Percentiles rank a stretch among this genome's conserved stretches.
Evolutionary conservation across 2,888 invertebrate genomes (phyloP).

Genomic region (Chironomus tentans): DNA sequence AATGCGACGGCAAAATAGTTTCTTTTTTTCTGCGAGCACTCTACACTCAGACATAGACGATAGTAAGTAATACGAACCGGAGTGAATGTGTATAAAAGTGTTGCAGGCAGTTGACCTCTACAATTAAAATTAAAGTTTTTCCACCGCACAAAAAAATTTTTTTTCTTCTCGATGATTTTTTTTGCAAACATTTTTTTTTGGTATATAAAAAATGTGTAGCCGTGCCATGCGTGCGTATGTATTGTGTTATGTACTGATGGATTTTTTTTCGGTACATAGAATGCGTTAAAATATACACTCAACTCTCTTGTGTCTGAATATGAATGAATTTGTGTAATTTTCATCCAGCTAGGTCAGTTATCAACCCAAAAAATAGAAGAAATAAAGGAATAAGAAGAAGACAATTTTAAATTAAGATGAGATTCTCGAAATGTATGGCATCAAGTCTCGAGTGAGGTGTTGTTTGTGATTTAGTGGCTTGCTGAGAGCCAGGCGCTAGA

Average conservation of each 20-base stretch:
- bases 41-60: neutral
- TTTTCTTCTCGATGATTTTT: neutral
- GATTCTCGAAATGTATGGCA: no score
- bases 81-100: neutral
- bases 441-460: no score
- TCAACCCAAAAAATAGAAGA: no score
- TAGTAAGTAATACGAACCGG: neutral
- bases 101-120: slow-evolving; percentile 10
- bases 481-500: no score
- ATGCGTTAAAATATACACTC: no score
- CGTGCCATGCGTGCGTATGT: neutral
- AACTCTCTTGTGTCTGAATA: no score
- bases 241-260: neutral
- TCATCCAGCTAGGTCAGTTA: no score
- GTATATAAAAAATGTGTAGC: neutral
- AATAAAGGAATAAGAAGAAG: no score
- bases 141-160: neutral
- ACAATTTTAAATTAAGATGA: no score
- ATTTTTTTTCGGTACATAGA: neutral
- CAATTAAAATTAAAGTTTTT: neutral
- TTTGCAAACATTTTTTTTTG: neutral
- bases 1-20: slow-evolving; percentile 16
- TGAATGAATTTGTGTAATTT: no score
- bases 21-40: neutral
- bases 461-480: no score